Conservation (phyloP, 2,888 invertebrate species). For the Cataglyphis livida region DNA sequence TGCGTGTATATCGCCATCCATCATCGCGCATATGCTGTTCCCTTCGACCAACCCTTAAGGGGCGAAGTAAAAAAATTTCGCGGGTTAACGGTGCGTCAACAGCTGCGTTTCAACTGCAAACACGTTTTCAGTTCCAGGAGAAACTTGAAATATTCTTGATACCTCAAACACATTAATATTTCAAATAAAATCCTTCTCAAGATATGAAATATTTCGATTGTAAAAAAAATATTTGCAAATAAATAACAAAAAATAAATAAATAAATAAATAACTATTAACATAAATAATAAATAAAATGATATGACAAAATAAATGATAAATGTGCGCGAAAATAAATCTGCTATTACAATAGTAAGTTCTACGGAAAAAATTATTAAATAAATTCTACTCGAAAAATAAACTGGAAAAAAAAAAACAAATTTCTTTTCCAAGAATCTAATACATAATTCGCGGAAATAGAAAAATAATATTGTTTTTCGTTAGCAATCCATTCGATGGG, state of each 20-base stretch:
- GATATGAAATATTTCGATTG: not conserved
- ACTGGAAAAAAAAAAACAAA: not conserved
- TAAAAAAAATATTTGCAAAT: not conserved
- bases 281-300: not conserved
- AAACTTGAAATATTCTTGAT: not conserved
- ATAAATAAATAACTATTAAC: not conserved
- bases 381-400: too few species aligned
- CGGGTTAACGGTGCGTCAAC: constrained; percentile 56
- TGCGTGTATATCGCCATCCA: constrained; percentile 72
- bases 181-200: not conserved
- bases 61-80: constrained; percentile 58
- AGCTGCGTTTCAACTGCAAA: constrained; percentile 52
- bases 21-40: constrained; percentile 77
- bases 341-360: not conserved
- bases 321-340: not conserved
- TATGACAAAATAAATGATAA: not conserved
- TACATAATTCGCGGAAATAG: constrained; percentile 62
- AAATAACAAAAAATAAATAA: not conserved
- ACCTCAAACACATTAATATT: not conserved
- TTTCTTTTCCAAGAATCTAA: not conserved
- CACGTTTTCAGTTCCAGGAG: not conserved
- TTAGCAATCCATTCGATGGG: constrained; percentile 74
- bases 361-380: not conserved
- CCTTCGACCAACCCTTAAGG: constrained; percentile 66
- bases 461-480: constrained; percentile 80